Evolutionary conservation across 2,797 vertebrate genomes (phyloP).

Genomic region (Mastacembelus armatus): DNA sequence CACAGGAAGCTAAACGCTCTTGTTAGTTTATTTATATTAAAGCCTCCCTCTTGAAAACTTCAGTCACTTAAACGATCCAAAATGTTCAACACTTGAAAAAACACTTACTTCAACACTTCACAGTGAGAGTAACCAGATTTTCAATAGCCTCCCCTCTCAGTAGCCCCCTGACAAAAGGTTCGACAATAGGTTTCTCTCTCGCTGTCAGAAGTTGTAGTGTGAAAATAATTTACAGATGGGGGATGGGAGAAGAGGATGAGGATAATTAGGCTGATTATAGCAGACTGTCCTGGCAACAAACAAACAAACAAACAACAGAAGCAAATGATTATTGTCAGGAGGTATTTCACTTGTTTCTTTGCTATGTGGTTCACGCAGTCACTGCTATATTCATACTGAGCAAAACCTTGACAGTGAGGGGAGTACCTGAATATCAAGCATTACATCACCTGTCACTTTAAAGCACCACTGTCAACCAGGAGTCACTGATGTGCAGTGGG

Average conservation of each 20-base stretch:
- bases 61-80: neutral
- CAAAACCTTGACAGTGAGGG: neutral
- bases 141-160: neutral
- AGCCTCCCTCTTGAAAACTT: neutral
- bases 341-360: slow-evolving; percentile 23
- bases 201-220: slow-evolving; percentile 48
- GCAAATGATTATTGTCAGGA: slow-evolving; percentile 9
- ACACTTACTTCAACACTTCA: no score
- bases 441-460: neutral
- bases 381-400: no score
- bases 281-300: slow-evolving; percentile 17
- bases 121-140: no score
- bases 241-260: slow-evolving; percentile 26
- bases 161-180: slow-evolving; percentile 19
- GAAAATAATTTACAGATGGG: slow-evolving; percentile 42
- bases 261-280: slow-evolving; percentile 57
- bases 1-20: slow-evolving; percentile 17
- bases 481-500: neutral
- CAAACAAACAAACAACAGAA: slow-evolving; percentile 42
- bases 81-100: no score
- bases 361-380: neutral
- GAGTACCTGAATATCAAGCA: neutral
- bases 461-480: neutral
- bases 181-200: slow-evolving; percentile 36
- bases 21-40: neutral